Percentiles rank a stretch among this genome's conserved stretches.
phyloP scores from a whole-genome alignment of 2,888 invertebrate genomes.

The Maniola hyperantus region DNA sequence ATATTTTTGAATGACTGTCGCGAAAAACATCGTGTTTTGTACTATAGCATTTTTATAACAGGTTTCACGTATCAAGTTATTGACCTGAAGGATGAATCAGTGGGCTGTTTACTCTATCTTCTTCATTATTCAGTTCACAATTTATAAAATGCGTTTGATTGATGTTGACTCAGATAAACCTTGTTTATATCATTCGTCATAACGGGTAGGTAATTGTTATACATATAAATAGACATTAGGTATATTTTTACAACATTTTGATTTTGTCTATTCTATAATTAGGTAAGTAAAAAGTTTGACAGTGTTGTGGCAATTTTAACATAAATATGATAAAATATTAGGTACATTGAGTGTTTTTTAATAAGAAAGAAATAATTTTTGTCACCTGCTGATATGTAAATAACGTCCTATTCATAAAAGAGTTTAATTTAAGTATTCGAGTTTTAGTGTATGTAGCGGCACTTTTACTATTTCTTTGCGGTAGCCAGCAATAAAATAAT shows the following conservation, averaged over 20 bases:
- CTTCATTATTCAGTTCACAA: conserved; percentile 30
- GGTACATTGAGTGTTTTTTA: background rate
- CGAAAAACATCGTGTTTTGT: conserved; percentile 49
- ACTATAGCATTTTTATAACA: conserved; percentile 59
- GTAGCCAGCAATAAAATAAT: background rate
- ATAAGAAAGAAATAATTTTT: no score
- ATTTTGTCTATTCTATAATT: conserved; percentile 8
- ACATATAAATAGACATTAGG: no score
- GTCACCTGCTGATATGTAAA: background rate
- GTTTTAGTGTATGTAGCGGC: background rate
- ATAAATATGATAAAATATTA: background rate
- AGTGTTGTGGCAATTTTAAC: conserved; percentile 2
- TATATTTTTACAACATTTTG: no score
- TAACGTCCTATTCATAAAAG: background rate
- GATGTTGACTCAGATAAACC: conserved; percentile 27
- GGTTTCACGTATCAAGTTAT: conserved; percentile 60
- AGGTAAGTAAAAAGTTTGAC: background rate
- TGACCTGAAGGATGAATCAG: conserved; percentile 68
- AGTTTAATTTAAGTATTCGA: background rate
- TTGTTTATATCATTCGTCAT: conserved; percentile 1
- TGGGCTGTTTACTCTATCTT: conserved; percentile 54
- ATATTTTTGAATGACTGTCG: conserved; percentile 51
- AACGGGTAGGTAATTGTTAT: conserved; percentile 18
- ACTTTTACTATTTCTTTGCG: background rate
- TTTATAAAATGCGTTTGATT: conserved; percentile 29